phyloP scores from a whole-genome alignment of 1,140 invertebrate genomes.

The Oedothorax gibbosus region DNA sequence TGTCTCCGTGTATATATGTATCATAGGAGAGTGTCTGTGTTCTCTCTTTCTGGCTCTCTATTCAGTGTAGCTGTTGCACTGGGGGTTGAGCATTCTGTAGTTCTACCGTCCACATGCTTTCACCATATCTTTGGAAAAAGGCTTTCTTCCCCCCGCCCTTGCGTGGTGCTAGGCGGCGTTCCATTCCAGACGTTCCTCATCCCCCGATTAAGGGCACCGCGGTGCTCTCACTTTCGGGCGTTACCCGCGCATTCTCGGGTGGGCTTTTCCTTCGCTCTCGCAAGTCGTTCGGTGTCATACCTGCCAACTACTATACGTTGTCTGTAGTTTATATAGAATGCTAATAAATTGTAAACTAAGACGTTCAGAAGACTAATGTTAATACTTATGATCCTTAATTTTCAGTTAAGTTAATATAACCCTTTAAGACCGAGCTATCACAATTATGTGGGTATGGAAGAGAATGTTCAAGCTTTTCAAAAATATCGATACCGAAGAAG shows the following conservation, averaged over 20 bases:
- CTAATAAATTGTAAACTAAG: too few species aligned
- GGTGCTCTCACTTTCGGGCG: background rate
- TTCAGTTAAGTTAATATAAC: too few species aligned
- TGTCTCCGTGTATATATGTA: constrained; percentile 19
- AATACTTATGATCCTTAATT: too few species aligned
- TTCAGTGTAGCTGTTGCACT: background rate
- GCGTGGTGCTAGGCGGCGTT: constrained; percentile 26
- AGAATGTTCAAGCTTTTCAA: too few species aligned
- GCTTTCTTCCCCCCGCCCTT: constrained; percentile 1
- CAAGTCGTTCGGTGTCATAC: background rate
- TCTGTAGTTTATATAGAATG: too few species aligned
- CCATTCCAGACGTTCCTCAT: constrained; percentile 42
- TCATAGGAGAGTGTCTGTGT: constrained; percentile 11
- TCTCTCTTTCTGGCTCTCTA: constrained; percentile 1
- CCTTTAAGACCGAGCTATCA: too few species aligned
- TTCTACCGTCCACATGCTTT: constrained; percentile 58
- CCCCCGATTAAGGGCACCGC: background rate
- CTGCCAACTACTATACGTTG: too few species aligned
- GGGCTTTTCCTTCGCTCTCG: background rate
- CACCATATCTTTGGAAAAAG: constrained; percentile 13
- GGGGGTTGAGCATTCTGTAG: constrained; percentile 5
- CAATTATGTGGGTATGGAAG: too few species aligned
- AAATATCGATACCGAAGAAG: too few species aligned
- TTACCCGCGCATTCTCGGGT: background rate
- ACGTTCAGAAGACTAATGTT: too few species aligned